These are phyloP conservation scores for Microcebus lehilahytsara DNA, from an alignment of 2,113 vertebrate species.

Conservation along the genomic window DNA sequence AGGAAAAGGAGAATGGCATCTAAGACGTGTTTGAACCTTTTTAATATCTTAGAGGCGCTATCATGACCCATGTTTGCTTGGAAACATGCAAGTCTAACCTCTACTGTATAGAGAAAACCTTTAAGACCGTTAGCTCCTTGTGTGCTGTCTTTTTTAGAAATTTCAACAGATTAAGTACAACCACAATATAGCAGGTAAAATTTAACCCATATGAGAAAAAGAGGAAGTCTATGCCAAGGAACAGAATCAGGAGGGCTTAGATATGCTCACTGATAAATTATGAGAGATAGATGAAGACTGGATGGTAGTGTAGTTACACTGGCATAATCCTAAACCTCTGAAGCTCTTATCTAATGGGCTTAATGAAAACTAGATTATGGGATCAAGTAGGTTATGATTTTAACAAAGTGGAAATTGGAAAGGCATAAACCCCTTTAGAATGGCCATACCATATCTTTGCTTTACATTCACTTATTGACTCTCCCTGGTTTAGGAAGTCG, in stretches of 20 bases:
- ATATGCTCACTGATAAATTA: not conserved
- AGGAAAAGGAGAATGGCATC: not conserved
- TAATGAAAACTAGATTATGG: not conserved
- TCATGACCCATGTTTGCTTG: not conserved
- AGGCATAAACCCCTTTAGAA: not conserved
- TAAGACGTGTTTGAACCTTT: not conserved
- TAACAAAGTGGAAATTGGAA: not conserved
- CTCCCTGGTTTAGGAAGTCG: slow-evolving; percentile 88
- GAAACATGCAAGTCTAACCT: not conserved
- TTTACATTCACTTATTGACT: not conserved
- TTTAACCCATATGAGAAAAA: not conserved
- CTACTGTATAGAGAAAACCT: not conserved
- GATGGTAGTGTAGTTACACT: not conserved
- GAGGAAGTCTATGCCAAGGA: not conserved
- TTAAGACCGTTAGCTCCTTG: not conserved
- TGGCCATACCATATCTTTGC: not conserved
- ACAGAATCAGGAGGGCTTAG: not conserved
- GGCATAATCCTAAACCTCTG: not conserved
- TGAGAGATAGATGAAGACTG: not conserved
- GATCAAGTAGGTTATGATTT: not conserved
- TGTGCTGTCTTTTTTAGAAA: not conserved
- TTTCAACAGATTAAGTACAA: not conserved
- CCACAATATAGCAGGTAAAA: not conserved
- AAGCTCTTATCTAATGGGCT: not conserved
- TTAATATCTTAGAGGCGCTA: not conserved